Evolutionary conservation across 2,113 vertebrate species (phyloP), one percentile per base, ranked within the genome.

Genomic region (Galbula dea): DNA sequence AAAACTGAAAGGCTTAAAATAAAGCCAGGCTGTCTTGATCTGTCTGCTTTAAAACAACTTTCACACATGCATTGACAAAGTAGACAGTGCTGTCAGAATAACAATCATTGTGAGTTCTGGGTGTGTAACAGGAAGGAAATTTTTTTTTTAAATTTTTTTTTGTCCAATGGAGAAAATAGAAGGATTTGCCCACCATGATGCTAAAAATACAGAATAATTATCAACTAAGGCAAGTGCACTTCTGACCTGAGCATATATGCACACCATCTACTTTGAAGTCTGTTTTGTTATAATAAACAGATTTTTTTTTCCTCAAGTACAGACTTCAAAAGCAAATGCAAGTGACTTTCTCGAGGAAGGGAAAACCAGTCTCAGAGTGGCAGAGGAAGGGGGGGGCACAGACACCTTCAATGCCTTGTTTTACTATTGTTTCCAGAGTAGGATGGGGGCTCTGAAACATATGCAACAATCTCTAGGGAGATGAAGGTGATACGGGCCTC

Each of bases 201-300:
- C 94, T 97, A 96, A 96, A 96, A 97, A 96, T 94, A 83, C 43
- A 83, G 71, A 95, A 85, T 96, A 95, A 96, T 92, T 92, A 94
- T 96, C 91, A 89, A 81, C 86, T 93, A 83, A 94, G 83, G 90
- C 84, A 96, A 95, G 90, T 93, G 89, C 77, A 71, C 72, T 94
- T 96, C 93, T 96, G 94, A 96, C 95, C 78, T 90, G 89, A 86
- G 75, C 48, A 45, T 67, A 34, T 43, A 86, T 73, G 32, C 57
- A 76, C 80, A 66, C 67, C 21, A 21, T 54, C 67, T 94, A 87
- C 94, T 95, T 96, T 96, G 67, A 94, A 69, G 52, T 54, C 39
- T 0, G 2, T 79, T 86, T 89, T 83, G 74, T 89, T 88, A 61
- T 54, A 86, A 94, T 65, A 90, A 90, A 75, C 48, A 86, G 69